Conservation (phyloP, 1,140 invertebrate species). For the Frieseomelitta varia region DNA sequence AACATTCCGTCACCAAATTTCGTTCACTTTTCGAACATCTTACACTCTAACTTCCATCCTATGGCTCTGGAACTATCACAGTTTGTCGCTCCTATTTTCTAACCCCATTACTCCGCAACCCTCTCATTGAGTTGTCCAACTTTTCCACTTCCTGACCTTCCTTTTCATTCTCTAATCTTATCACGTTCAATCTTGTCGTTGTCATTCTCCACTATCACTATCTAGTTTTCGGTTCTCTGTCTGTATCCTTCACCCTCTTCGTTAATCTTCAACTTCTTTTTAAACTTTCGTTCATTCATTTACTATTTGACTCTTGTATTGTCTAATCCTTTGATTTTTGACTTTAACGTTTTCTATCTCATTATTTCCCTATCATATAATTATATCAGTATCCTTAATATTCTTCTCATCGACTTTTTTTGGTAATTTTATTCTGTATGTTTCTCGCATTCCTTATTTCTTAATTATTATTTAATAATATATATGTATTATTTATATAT, state of each 20-base stretch:
- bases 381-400: too few relatives aligned
- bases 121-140: background rate
- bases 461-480: too few relatives aligned
- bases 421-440: too few relatives aligned
- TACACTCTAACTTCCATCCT: background rate
- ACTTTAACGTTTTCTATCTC: too few relatives aligned
- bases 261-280: background rate
- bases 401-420: too few relatives aligned
- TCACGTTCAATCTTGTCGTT: background rate
- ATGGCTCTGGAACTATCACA: background rate
- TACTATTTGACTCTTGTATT: too few relatives aligned
- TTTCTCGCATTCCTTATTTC: too few relatives aligned
- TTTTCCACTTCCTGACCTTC: background rate
- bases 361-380: too few relatives aligned
- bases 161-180: background rate
- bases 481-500: too few relatives aligned
- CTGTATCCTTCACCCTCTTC: background rate
- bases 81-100: background rate
- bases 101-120: background rate
- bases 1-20: too few relatives aligned
- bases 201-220: background rate
- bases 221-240: background rate
- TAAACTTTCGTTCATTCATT: background rate
- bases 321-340: too few relatives aligned
- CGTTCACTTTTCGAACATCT: background rate